Base-by-base conservation (phyloP, 2,888 invertebrate genomes). In the Dorcus hopei region DNA sequence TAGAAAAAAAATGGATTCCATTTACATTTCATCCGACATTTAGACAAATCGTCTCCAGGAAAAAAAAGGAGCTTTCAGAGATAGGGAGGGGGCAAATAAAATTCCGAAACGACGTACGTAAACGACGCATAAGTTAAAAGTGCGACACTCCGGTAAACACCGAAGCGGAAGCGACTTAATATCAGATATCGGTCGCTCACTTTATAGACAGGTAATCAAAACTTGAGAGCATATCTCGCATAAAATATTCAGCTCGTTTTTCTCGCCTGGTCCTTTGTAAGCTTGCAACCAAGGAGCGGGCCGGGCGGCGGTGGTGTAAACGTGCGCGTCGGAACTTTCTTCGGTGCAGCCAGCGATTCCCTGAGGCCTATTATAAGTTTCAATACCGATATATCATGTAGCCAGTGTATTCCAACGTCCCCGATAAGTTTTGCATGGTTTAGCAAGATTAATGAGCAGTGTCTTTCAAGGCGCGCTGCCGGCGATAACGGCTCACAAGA, bases 371-470 rank as follows among this genome's bases (percentile, higher is more conserved):
- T 76, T 75, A 75, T 71, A 75, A 76, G 75, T 76, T 75, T 73
- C 75, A 74, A 75, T 77, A 74, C 73, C 76, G 74, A 77, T 77
- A 75, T 76, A 76, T 77, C 76, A 76, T 75, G 74, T 72, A 71
- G 70, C 71, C 70, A 16, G 72, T 69, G 73, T 70, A 72, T 72
- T 74, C 69, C 70, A 64, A 66, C 66, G 63, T 49, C 62, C 64
- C 70, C 73, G 76, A 77, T 77, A 77, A 77, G 74, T 77, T 76
- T 77, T 76, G 77, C 77, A 76, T 77, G 77, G 76, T 76, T 77
- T 76, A 75, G 72, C 74, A 76, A 77, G 77, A 77, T 77, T 76
- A 77, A 77, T 77, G 77, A 77, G 73, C 70, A 70, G 69, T 73
- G 77, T 77, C 75, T 76, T 75, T 74, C 72, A 74, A 64, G 68